Evolutionary conservation across 2,888 invertebrate genomes (phyloP).

Genomic region (Eubasilissa splendida): DNA sequence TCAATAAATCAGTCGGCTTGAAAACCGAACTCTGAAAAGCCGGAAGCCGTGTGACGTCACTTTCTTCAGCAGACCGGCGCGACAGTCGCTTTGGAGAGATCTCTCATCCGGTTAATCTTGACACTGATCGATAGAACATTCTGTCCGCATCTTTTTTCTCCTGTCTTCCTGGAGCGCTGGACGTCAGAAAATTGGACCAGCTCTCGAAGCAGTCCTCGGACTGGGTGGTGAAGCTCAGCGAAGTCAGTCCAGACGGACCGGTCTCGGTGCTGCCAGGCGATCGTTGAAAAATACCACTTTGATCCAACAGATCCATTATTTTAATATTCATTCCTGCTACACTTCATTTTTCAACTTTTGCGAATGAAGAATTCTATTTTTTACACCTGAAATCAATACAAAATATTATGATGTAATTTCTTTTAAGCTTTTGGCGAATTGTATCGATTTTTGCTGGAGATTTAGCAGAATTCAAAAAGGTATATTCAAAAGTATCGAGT

Average conservation of each 20-base stretch:
- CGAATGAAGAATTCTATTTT: too few relatives aligned
- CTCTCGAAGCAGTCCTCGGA: background rate
- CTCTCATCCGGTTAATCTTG: constrained; percentile 2
- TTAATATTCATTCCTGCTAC: background rate
- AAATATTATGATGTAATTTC: too few relatives aligned
- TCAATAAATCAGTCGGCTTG: too few relatives aligned
- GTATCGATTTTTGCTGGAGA: too few relatives aligned
- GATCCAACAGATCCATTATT: background rate
- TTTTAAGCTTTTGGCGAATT: too few relatives aligned
- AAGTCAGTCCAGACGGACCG: background rate
- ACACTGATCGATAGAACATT: constrained; percentile 4
- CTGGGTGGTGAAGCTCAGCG: background rate
- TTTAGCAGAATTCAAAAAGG: too few relatives aligned
- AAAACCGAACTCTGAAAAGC: too few relatives aligned
- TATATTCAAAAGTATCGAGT: too few relatives aligned
- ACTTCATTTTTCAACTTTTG: too few relatives aligned
- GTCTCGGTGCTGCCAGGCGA: background rate
- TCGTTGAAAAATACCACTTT: background rate
- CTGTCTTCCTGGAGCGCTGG: background rate
- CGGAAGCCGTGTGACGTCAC: background rate
- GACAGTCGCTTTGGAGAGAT: background rate
- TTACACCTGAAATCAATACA: too few relatives aligned
- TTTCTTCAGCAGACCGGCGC: background rate
- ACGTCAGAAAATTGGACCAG: background rate
- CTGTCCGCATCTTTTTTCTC: background rate